These are phyloP conservation scores for Xestia c-nigrum DNA, from an alignment of 2,888 invertebrate species.

Conservation along the genomic window DNA sequence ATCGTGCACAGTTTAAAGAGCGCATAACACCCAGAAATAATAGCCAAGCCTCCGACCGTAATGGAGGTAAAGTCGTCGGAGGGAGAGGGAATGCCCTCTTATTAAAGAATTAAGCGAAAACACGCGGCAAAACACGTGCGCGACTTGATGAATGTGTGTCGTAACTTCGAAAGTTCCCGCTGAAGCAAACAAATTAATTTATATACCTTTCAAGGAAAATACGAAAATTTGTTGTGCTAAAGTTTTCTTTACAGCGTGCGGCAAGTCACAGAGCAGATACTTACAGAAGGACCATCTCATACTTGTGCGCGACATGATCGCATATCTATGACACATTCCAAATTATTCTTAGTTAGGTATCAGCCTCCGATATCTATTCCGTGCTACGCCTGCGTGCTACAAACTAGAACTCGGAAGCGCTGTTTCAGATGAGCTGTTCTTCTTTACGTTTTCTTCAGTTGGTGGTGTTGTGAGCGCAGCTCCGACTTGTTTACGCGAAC, in stretches of 20 bases:
- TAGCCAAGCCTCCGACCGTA: constrained; percentile 1
- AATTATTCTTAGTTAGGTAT: not conserved
- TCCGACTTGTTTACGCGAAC: constrained; percentile 54
- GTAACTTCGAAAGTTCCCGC: constrained; percentile 23
- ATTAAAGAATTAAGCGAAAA: constrained; percentile 13
- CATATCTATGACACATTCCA: not conserved
- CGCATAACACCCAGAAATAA: not conserved
- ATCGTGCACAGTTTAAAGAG: constrained; percentile 10
- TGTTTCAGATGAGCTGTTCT: not conserved
- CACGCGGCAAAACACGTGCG: constrained; percentile 25
- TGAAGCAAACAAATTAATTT: constrained; percentile 33
- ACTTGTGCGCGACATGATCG: not conserved
- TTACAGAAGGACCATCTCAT: constrained; percentile 10
- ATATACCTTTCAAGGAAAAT: constrained; percentile 12
- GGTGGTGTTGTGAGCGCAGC: not conserved
- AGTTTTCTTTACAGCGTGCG: constrained; percentile 17
- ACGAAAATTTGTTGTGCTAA: constrained; percentile 22
- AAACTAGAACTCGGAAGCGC: not conserved
- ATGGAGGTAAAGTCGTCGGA: constrained; percentile 11
- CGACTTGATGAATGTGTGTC: constrained; percentile 19
- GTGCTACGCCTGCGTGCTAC: not conserved
- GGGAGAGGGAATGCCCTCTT: not conserved
- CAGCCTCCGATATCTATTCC: not conserved
- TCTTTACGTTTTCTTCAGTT: not conserved
- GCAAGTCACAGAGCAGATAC: not conserved